Evolutionary conservation across 1,140 invertebrate genomes (phyloP).

Genomic region (Rhagoletis zephyria): DNA sequence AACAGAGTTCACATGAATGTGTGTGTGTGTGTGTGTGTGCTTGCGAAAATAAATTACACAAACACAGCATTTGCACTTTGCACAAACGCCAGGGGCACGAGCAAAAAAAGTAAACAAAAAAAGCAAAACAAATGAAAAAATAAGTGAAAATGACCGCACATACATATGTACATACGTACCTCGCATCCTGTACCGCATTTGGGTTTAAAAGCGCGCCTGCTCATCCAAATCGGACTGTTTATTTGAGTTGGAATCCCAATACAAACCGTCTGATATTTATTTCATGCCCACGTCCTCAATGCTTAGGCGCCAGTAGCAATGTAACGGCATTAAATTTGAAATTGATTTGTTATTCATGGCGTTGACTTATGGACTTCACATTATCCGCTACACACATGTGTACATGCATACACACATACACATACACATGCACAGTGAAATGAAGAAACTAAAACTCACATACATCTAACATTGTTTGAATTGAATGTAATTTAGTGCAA

Average conservation of each 20-base stretch:
- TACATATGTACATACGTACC: background rate
- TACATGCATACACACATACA: no score
- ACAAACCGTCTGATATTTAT: background rate
- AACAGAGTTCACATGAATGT: background rate
- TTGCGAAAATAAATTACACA: slow-evolving; percentile 37
- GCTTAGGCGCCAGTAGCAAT: slow-evolving; percentile 12
- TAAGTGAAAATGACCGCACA: background rate
- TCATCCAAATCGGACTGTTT: slow-evolving; percentile 9
- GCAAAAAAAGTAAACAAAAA: background rate
- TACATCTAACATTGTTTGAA: background rate
- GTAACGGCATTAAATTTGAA: slow-evolving; percentile 40
- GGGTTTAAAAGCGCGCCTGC: slow-evolving; percentile 1
- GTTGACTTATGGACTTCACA: slow-evolving; percentile 54
- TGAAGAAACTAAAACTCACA: background rate
- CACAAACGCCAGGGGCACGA: background rate
- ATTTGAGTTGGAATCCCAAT: background rate
- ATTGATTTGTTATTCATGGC: slow-evolving; percentile 57
- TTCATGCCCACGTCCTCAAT: background rate
- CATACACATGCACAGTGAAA: background rate
- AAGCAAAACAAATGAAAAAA: slow-evolving; percentile 7
- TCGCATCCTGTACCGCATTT: background rate
- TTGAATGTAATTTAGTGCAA: slow-evolving; percentile 44
- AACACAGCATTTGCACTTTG: slow-evolving; percentile 5
- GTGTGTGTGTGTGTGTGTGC: background rate
- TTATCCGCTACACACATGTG: slow-evolving; percentile 1